Conservation (phyloP, 2,113 vertebrate species). For the Paraplagusia blochii region DNA sequence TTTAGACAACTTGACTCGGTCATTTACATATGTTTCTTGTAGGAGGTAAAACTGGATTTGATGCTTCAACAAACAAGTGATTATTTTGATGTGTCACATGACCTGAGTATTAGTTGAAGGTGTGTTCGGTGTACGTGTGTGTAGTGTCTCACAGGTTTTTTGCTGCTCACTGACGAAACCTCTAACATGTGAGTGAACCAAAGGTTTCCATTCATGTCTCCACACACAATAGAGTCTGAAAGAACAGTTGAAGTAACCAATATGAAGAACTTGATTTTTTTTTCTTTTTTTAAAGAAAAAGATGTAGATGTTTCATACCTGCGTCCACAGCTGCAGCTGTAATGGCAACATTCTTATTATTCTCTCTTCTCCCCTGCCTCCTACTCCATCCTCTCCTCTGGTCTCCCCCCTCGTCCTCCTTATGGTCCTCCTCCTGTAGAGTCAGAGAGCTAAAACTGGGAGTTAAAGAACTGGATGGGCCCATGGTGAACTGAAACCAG, state of each 20-base stretch:
- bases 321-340: conserved; percentile 56
- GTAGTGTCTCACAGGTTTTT: conserved; percentile 54
- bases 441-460: neutral
- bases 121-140: no score
- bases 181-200: conserved; percentile 62
- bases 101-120: no score
- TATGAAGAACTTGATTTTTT: neutral
- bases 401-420: neutral
- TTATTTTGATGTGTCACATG: no score
- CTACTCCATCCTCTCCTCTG: neutral
- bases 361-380: neutral
- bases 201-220: conserved; percentile 72
- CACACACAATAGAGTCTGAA: conserved; percentile 72
- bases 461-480: fast-evolving
- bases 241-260: neutral
- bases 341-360: neutral
- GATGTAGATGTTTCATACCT: conserved; percentile 28
- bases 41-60: no score
- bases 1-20: no score
- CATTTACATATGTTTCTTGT: no score
- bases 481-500: conserved; percentile 50
- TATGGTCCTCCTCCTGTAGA: neutral
- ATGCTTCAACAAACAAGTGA: no score
- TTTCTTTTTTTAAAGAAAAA: no score
- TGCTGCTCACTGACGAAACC: conserved; percentile 46